Conservation (phyloP, 2,113 vertebrate species). For the Calonectris borealis region DNA sequence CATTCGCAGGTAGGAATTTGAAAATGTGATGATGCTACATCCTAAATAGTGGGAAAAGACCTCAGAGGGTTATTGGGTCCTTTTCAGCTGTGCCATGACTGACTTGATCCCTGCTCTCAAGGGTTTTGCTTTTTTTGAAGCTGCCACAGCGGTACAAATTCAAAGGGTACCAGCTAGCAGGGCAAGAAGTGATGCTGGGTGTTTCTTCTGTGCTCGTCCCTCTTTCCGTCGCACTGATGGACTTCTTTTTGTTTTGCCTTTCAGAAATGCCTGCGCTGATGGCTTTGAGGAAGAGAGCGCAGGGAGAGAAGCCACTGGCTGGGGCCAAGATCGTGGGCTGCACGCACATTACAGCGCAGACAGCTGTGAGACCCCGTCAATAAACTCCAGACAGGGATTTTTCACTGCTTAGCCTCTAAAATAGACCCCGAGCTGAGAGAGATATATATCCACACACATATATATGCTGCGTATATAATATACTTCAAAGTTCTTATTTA, state of each 20-base stretch:
- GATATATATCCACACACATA: background rate
- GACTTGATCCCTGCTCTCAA: too few relatives aligned
- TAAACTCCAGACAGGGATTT: accelerated
- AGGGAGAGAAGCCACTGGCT: slow-evolving; percentile 96
- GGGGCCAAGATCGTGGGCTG: slow-evolving; percentile 98
- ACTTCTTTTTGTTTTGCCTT: background rate
- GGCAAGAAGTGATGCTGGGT: background rate
- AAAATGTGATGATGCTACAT: background rate
- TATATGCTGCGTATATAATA: background rate
- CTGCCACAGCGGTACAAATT: too few relatives aligned
- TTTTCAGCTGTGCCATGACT: background rate
- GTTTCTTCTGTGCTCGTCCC: background rate
- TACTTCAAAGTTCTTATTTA: background rate
- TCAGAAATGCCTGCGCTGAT: slow-evolving; percentile 98
- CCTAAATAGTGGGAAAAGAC: accelerated
- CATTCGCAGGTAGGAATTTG: background rate
- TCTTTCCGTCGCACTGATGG: background rate
- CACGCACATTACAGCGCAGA: slow-evolving; percentile 98
- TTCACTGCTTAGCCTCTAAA: background rate
- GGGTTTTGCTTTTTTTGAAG: background rate
- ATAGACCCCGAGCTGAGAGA: background rate
- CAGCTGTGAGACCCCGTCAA: slow-evolving; percentile 81
- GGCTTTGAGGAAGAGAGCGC: slow-evolving; percentile 96
- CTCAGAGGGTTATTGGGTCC: background rate
- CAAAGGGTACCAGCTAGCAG: accelerated